A percentile compares a stretch with the other conserved stretches of the same genome.
phyloP scores from a whole-genome alignment of 35 echinoderm and acorn worm species.

The Hemicentrotus pulcherrimus region DNA sequence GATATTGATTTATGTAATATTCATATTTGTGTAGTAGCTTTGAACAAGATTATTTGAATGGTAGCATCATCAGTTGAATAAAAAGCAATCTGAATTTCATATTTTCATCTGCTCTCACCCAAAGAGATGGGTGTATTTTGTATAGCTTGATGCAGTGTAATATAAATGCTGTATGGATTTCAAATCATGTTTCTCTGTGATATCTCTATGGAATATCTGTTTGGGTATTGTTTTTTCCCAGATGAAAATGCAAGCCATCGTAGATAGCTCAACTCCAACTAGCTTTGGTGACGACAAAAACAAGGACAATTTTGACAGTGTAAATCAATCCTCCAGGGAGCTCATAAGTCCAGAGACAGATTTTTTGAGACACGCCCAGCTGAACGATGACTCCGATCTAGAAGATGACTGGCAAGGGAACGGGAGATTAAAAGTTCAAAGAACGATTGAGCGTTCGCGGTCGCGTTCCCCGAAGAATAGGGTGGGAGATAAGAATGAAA shows the following conservation, averaged over 20 bases:
- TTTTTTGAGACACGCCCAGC: conserved; percentile 30
- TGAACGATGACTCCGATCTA: background rate
- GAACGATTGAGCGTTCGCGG: conserved; percentile 3
- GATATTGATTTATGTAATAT: background rate
- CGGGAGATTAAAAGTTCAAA: conserved; percentile 9
- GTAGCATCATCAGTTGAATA: background rate
- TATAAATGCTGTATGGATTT: background rate
- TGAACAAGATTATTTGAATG: background rate
- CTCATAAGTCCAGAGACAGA: conserved; percentile 45
- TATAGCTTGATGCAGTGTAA: background rate
- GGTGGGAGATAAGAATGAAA: background rate
- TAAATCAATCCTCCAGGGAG: background rate
- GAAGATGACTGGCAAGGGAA: conserved; percentile 11
- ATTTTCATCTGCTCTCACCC: background rate
- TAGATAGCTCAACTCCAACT: conserved; percentile 38
- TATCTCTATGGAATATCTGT: background rate
- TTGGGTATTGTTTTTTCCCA: background rate
- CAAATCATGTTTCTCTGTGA: background rate
- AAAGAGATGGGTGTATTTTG: background rate
- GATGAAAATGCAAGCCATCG: conserved; percentile 48
- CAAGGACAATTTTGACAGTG: conserved; percentile 1
- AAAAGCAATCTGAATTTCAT: background rate
- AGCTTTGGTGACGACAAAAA: background rate
- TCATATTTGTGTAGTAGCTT: background rate
- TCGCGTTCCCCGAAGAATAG: conserved; percentile 19